Evolutionary conservation across 2,113 vertebrate genomes (phyloP).

Genomic region (Laticauda laticaudata): DNA sequence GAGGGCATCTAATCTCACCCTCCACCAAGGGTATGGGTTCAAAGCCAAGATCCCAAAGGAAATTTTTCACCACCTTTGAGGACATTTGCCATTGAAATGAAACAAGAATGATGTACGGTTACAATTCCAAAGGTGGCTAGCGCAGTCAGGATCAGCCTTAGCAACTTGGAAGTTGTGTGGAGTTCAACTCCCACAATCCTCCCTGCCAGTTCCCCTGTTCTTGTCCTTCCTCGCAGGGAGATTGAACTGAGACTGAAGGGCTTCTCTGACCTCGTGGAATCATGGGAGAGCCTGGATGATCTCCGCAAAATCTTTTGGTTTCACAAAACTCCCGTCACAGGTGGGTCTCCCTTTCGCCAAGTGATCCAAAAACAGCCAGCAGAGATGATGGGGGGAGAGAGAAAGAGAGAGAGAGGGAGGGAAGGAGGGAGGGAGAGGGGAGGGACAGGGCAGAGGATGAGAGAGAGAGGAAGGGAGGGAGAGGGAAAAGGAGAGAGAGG

Average conservation of each 20-base stretch:
- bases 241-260: conserved; percentile 60
- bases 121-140: no score
- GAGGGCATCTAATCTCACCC: background rate
- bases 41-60: background rate
- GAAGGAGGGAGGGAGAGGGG: background rate
- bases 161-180: background rate
- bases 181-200: no score
- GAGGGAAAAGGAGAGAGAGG: no score
- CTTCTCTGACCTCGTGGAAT: conserved; percentile 42
- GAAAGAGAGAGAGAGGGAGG: no score
- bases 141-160: background rate
- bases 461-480: no score
- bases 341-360: conserved; percentile 9
- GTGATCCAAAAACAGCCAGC: background rate
- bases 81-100: no score
- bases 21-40: background rate
- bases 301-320: conserved; percentile 60
- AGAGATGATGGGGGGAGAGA: background rate
- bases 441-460: background rate
- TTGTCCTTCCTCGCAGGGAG: conserved; percentile 37
- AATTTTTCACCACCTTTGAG: no score
- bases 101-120: background rate
- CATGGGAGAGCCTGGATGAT: conserved; percentile 63
- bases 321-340: conserved; percentile 53
- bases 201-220: accelerated